Evolutionary conservation across 2,113 vertebrate species (phyloP).

Genomic region (Pterocles burchelli): DNA sequence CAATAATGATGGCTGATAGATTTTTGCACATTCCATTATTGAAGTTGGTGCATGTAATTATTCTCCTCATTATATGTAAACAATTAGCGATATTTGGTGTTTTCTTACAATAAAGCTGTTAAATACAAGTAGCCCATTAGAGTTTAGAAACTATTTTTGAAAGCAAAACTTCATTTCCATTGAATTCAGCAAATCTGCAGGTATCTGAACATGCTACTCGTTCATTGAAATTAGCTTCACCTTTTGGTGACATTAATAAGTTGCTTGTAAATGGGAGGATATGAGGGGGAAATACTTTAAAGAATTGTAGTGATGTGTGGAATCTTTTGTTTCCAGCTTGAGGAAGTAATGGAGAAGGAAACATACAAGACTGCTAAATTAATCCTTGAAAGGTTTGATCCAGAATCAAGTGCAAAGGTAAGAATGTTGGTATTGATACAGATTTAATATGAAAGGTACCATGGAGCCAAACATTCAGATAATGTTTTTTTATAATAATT

Average conservation of each 20-base stretch:
- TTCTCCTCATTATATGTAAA: conserved; percentile 99
- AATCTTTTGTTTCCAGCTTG: conserved; percentile 83
- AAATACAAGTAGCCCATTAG: conserved; percentile 76
- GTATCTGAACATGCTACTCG: not conserved
- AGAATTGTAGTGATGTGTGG: conserved; percentile 22
- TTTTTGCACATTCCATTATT: conserved; percentile 99
- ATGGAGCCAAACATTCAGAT: conserved; percentile 39
- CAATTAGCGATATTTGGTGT: conserved; percentile 92
- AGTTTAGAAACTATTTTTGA: conserved; percentile 64
- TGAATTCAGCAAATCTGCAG: not conserved
- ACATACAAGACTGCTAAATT: conserved; percentile 97
- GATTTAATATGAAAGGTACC: conserved; percentile 35
- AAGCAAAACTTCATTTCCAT: conserved; percentile 58
- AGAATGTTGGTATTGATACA: conserved; percentile 54
- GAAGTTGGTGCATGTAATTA: conserved; percentile 99
- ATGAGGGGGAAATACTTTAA: not conserved
- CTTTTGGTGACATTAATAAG: not conserved
- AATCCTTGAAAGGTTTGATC: conserved; percentile 98
- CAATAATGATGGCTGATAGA: conserved; percentile 99
- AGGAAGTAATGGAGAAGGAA: conserved; percentile 99
- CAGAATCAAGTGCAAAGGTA: conserved; percentile 89
- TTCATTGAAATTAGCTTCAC: conserved; percentile 9
- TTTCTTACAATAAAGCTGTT: conserved; percentile 87
- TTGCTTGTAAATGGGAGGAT: not conserved
- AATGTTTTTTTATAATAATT: conserved; percentile 72